Evolutionary conservation across 1,140 invertebrate species (phyloP).

Genomic region (Drosophila sp.): DNA sequence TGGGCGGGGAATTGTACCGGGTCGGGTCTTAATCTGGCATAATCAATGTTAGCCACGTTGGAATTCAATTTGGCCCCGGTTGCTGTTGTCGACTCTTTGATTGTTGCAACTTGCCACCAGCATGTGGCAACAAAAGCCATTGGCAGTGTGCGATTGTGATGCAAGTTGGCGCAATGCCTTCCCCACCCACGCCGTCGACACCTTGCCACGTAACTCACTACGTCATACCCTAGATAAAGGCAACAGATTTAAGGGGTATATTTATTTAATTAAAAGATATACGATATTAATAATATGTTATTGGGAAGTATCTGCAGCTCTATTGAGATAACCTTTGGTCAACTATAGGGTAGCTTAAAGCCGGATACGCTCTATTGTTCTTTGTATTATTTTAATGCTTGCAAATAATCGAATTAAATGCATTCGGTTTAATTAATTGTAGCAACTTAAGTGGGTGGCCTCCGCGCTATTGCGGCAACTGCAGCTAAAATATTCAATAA

Average conservation of each 20-base stretch:
- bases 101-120: slow-evolving; percentile 60
- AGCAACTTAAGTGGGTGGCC: slow-evolving; percentile 72
- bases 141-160: slow-evolving; percentile 22
- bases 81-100: slow-evolving; percentile 35
- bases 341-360: not conserved
- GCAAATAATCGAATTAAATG: slow-evolving; percentile 39
- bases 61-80: slow-evolving; percentile 67
- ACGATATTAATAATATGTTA: not conserved
- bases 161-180: slow-evolving; percentile 39
- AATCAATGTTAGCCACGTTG: slow-evolving; percentile 75
- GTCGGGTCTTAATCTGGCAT: slow-evolving; percentile 27
- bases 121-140: slow-evolving; percentile 40
- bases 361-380: not conserved
- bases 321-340: not conserved
- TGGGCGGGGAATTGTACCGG: not conserved
- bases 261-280: not conserved
- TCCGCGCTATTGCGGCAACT: slow-evolving; percentile 40
- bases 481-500: slow-evolving; percentile 11
- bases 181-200: slow-evolving; percentile 56
- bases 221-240: slow-evolving; percentile 33
- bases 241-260: not conserved
- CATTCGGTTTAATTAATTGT: slow-evolving; percentile 48
- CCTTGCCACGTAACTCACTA: slow-evolving; percentile 29
- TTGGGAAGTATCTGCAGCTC: too few species aligned
- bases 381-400: slow-evolving; percentile 19